A percentile compares a stretch with the other conserved stretches of the same genome.
Conservation (phyloP, 1,140 invertebrate species). For the Pygmarrhopalites habei region DNA sequence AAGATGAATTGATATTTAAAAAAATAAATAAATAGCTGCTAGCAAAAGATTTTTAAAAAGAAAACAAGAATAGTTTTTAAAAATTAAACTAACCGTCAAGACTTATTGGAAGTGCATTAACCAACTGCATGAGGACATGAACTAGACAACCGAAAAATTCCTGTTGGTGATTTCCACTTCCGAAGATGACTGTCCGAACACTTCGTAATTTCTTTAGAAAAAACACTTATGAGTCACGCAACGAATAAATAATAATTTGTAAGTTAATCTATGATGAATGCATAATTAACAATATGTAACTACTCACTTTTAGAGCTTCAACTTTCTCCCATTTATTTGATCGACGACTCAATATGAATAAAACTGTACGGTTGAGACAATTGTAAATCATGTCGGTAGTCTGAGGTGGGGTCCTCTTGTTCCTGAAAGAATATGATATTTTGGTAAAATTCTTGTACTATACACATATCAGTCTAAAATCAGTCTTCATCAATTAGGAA, state of each 20-base stretch:
- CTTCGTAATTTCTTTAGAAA: slow-evolving; percentile 84
- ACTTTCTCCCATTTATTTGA: slow-evolving; percentile 78
- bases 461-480: background rate
- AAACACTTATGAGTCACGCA: no score
- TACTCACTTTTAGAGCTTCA: slow-evolving; percentile 58
- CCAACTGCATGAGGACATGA: slow-evolving; percentile 45
- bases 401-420: slow-evolving; percentile 45
- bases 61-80: no score
- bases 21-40: no score
- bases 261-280: no score
- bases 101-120: slow-evolving; percentile 36
- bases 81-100: no score
- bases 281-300: no score
- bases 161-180: slow-evolving; percentile 85
- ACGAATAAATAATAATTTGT: no score
- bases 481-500: background rate
- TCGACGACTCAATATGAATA: slow-evolving; percentile 85
- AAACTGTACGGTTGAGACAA: slow-evolving; percentile 85
- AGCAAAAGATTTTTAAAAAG: no score
- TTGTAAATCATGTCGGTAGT: slow-evolving; percentile 74
- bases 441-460: no score
- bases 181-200: slow-evolving; percentile 57
- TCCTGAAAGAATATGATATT: slow-evolving; percentile 26
- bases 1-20: no score
- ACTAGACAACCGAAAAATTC: slow-evolving; percentile 93